Evolutionary conservation across 2,888 invertebrate species (phyloP), one percentile per base, ranked within the genome.

Genomic region (Euzophera pinguis): DNA sequence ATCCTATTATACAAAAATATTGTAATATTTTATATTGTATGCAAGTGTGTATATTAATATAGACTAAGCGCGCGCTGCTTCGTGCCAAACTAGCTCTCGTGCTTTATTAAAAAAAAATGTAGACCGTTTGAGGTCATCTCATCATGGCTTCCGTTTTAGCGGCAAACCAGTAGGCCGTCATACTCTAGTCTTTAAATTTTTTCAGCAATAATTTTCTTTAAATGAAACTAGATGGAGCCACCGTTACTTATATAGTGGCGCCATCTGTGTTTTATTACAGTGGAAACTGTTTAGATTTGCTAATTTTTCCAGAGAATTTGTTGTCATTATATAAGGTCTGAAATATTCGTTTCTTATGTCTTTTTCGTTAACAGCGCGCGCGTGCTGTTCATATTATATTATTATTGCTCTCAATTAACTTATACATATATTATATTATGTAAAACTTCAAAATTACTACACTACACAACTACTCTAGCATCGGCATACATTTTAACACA

Each of bases 401-500:
- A 67, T 88, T 89, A 89, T 89, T 89, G 89, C 89, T 89, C 87
- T 89, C 79, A 83, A 81, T 86, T 86, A 88, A 76, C n/a, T n/a
- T n/a, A n/a, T n/a, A 81, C 78, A 73, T 71, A 73, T 77, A 74
- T 69, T 63, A 62, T 65, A 65, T 49, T 71, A 86, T 87, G 86
- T 90, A 90, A 90, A 89, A 86, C 81, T 85, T 90, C 88, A 87
- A 89, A 89, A 89, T 87, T 69, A 74, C 89, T 89, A 89, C 85
- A 69, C 87, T 87, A 88, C 84, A 60, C 59, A 68, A 75, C 88
- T 89, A 89, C 85, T 78, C 88, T 88, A 88, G 87, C 88, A 81
- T 84, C 77, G 85, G 84, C 83, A 83, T 85, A 87, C 83, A 78
- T 81, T 81, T 81, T 80, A 84, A 87, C 85, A 87, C 86, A 86